Percentiles rank a stretch among this genome's conserved stretches.
Conservation (phyloP, 1,140 invertebrate species). For the Ceratoteleas bidentatus region DNA sequence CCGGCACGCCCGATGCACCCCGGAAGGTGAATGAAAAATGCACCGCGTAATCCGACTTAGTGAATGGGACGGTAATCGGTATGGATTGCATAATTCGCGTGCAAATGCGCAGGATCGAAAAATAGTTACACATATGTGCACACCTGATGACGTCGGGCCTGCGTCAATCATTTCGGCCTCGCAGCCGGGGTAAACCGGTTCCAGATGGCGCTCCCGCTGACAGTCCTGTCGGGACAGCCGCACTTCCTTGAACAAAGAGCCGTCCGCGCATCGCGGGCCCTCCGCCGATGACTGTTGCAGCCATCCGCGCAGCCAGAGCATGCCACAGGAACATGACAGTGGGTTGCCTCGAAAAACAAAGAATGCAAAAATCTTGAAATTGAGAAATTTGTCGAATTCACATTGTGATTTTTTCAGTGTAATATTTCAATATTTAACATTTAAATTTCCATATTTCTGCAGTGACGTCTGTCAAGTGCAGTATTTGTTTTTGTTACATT, state of each 20-base stretch:
- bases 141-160: slow-evolving; percentile 72
- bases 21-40: not conserved
- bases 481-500: no score
- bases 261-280: slow-evolving; percentile 89
- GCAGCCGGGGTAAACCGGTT: slow-evolving; percentile 83
- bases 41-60: slow-evolving; percentile 1
- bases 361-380: no score
- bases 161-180: slow-evolving; percentile 84
- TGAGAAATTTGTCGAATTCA: no score
- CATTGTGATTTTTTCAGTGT: no score
- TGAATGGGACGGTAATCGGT: not conserved
- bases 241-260: slow-evolving; percentile 86
- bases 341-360: no score
- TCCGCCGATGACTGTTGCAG: slow-evolving; percentile 86
- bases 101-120: slow-evolving; percentile 22
- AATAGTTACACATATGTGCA: slow-evolving; percentile 27
- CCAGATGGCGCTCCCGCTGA: slow-evolving; percentile 80
- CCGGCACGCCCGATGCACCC: no score
- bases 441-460: no score
- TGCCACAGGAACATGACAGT: slow-evolving; percentile 88
- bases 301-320: slow-evolving; percentile 92
- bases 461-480: no score
- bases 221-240: slow-evolving; percentile 87
- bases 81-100: not conserved
- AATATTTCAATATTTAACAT: no score